Percentiles rank a stretch among this genome's conserved stretches.
Evolutionary conservation across 2,888 invertebrate species (phyloP).

Genomic region (Phrixothrix hirtus): DNA sequence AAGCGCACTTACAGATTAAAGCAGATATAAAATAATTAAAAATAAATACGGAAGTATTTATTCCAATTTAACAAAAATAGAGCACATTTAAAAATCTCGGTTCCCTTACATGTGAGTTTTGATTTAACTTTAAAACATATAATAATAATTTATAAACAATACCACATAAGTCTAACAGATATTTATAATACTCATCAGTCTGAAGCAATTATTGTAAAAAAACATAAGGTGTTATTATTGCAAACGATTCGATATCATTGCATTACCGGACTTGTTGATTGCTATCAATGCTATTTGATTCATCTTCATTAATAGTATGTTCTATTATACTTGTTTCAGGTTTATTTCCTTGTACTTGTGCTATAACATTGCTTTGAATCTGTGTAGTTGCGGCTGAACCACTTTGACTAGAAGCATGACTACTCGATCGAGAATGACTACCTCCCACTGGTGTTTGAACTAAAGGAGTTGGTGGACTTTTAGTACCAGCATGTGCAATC

Average conservation of each 20-base stretch:
- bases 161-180: conserved; percentile 3
- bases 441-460: conserved; percentile 69
- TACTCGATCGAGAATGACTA: conserved; percentile 67
- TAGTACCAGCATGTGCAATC: conserved; percentile 61
- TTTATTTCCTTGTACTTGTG: conserved; percentile 15
- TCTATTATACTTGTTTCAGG: neutral
- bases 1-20: too few species aligned
- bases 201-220: conserved; percentile 4
- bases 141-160: conserved; percentile 4
- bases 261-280: conserved; percentile 12
- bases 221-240: conserved; percentile 4
- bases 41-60: too few species aligned
- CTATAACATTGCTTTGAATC: neutral
- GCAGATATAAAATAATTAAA: too few species aligned
- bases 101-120: neutral
- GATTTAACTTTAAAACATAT: neutral
- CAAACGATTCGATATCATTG: neutral
- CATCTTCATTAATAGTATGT: conserved; percentile 7
- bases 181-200: conserved; percentile 13
- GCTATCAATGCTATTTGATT: neutral
- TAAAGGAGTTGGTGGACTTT: conserved; percentile 69
- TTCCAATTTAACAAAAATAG: too few species aligned
- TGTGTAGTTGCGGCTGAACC: conserved; percentile 7
- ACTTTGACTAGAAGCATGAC: conserved; percentile 55
- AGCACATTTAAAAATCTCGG: too few species aligned